Base-by-base conservation (phyloP, 1,140 invertebrate genomes). In the Neoseiulus cucumeris region DNA sequence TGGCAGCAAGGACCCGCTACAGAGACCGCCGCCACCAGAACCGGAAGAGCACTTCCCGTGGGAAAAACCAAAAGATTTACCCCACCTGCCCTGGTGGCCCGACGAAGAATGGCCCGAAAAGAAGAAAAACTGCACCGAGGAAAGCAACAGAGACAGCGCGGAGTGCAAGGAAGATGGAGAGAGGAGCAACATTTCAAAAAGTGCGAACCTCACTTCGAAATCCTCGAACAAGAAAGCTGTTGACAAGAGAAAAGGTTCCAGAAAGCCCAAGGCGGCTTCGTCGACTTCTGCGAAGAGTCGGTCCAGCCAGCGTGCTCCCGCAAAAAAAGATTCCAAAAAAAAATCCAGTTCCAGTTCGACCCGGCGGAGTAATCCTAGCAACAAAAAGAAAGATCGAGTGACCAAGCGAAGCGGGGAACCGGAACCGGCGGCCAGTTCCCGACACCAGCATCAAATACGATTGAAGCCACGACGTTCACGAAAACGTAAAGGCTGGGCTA, bases 21-120 rank as follows among this genome's bases (percentile, higher is more conserved):
- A 59, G 51, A 59, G 51, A 59, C 51, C 51, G 1, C 51, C 51
- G 33, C 51, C 51, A 25, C 51, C 51, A 29, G 51, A 59, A 59
- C 51, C 51, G 22, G 51, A 59, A 33, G 51, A 59, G 22, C 51
- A 59, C 9, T 59, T 59, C 22, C 51, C 51, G 51, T 59, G 51
- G 51, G 51, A 59, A 33, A 59, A 59, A 25, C 51, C 51, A 2
- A 59, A 59, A 33, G 51, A 59, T 33, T 2, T 59, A 5, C 51
- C 51, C 51, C 25, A 59, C 12, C 51, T 59, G n/a, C 51, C 51
- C 14, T 59, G 51, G 51, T 59, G 51, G 51, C 51, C 51, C 6
- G 51, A 59, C 17, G 22, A 25, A 2, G n/a, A 29, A 29, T 59
- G 51, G 51, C 51, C 51, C 14, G 51, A 59, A 59, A 59, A 59